Conservation (phyloP, 2,113 vertebrate genomes). For the Lota lota region DNA sequence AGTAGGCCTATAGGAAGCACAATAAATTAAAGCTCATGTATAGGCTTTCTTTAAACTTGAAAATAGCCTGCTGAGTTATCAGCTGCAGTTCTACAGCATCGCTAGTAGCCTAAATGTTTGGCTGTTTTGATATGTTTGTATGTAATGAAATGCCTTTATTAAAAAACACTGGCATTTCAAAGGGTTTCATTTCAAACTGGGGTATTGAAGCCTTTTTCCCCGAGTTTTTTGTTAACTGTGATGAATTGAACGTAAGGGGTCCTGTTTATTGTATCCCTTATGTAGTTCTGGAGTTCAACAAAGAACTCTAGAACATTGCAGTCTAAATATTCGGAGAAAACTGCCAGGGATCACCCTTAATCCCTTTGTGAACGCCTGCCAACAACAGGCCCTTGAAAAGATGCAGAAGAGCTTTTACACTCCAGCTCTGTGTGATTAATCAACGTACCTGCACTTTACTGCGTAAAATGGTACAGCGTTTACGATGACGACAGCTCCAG, state of each 20-base stretch:
- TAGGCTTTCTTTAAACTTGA: not conserved
- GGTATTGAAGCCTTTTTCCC: too few relatives aligned
- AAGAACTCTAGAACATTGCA: conserved; percentile 15
- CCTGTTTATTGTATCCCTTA: not conserved
- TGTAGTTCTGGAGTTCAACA: too few relatives aligned
- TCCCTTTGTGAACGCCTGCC: conserved; percentile 11
- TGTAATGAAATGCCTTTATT: too few relatives aligned
- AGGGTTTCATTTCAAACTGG: too few relatives aligned
- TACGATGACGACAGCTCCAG: too few relatives aligned
- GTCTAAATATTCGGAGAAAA: conserved; percentile 35
- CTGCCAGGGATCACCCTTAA: conserved; percentile 28
- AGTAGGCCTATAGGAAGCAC: not conserved
- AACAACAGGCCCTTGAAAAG: conserved; percentile 17
- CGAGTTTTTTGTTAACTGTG: too few relatives aligned
- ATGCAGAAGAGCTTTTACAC: not conserved
- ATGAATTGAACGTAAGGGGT: not conserved
- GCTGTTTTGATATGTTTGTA: too few relatives aligned
- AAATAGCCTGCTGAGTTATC: too few relatives aligned
- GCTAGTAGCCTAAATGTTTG: too few relatives aligned
- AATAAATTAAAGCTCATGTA: not conserved
- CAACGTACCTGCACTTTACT: conserved; percentile 2
- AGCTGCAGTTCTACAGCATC: too few relatives aligned
- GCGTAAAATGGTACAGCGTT: not conserved
- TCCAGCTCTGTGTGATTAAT: not conserved
- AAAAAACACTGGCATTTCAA: too few relatives aligned